Evolutionary conservation across 2,113 vertebrate genomes (phyloP).

Genomic region (Agapornis roseicollis): DNA sequence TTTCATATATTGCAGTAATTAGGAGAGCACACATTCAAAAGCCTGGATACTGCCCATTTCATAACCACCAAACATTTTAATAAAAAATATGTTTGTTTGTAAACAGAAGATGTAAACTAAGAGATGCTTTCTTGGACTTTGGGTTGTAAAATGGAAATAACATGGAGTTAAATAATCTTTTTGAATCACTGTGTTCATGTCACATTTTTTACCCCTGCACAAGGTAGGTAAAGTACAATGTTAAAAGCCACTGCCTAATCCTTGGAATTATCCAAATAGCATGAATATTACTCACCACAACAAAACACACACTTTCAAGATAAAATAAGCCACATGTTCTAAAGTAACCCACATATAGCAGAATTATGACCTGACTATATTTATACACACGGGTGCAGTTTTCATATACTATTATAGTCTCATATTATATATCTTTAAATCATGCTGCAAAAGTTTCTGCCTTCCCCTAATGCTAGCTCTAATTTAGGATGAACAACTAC

Average conservation of each 20-base stretch:
- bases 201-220: neutral
- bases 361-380: conserved; percentile 76
- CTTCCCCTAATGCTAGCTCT: conserved; percentile 75
- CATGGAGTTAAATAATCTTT: neutral
- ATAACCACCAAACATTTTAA: neutral
- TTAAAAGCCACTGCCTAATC: neutral
- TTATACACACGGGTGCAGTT: conserved; percentile 78
- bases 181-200: neutral
- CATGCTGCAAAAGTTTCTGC: conserved; percentile 78
- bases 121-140: neutral
- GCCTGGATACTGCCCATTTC: neutral
- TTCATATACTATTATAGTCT: conserved; percentile 75
- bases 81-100: neutral
- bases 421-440: conserved; percentile 82
- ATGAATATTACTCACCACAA: conserved; percentile 21
- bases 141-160: neutral
- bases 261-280: neutral
- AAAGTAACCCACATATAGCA: conserved; percentile 64
- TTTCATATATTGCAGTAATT: neutral
- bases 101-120: neutral
- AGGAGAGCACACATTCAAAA: neutral
- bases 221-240: neutral
- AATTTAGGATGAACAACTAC: conserved; percentile 87
- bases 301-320: conserved; percentile 59
- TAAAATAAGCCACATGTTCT: conserved; percentile 64